Percentiles rank a stretch among this genome's conserved stretches.
Conservation (phyloP, 2,888 invertebrate genomes). For the Drosophila hamatofila region DNA sequence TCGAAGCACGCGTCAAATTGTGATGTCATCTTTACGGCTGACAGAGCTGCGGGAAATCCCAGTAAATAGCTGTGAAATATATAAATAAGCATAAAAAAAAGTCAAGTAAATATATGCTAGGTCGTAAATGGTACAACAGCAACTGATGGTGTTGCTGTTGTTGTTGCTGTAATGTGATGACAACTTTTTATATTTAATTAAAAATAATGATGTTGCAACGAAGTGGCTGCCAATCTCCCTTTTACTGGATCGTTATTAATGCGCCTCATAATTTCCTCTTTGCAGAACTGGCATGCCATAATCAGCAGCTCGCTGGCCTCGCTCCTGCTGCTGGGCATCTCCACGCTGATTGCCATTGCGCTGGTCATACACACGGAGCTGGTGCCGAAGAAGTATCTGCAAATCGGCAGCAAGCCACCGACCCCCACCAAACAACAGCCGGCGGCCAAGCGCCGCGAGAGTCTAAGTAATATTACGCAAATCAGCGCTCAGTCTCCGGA, state of each 20-base stretch:
- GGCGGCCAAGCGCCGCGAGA: constrained; percentile 51
- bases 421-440: constrained; percentile 57
- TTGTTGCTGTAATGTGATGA: constrained; percentile 44
- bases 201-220: constrained; percentile 72
- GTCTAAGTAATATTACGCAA: constrained; percentile 75
- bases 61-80: constrained; percentile 56
- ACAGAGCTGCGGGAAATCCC: constrained; percentile 28
- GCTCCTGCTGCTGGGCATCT: constrained; percentile 88
- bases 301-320: constrained; percentile 88
- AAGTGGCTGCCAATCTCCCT: constrained; percentile 44
- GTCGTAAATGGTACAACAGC: constrained; percentile 31
- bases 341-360: constrained; percentile 86
- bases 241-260: constrained; percentile 69
- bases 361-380: constrained; percentile 85
- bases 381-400: constrained; percentile 83
- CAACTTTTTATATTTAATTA: constrained; percentile 78
- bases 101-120: constrained; percentile 7
- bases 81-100: neutral
- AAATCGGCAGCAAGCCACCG: constrained; percentile 61
- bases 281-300: constrained; percentile 87
- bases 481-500: constrained; percentile 65
- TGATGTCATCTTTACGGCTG: constrained; percentile 62
- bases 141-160: constrained; percentile 2
- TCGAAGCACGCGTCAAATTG: constrained; percentile 48
- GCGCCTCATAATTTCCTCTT: constrained; percentile 65